These are phyloP conservation scores for Stenoptilia bipunctidactyla DNA, from an alignment of 2,888 invertebrate genomes.

Conservation along the genomic window DNA sequence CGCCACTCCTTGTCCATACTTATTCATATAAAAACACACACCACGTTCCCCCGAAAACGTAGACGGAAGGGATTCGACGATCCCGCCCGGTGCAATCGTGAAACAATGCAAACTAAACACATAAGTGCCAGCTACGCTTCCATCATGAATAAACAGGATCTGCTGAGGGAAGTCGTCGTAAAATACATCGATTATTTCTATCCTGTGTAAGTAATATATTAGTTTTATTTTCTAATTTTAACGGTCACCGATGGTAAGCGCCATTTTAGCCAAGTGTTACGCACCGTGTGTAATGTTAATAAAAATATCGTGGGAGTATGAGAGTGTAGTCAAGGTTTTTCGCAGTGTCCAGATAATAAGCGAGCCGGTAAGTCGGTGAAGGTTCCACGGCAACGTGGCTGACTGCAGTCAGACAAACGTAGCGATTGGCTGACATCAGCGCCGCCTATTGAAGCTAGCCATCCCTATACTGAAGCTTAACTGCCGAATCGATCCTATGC, in stretches of 20 bases:
- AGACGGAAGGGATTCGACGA: slow-evolving; percentile 30
- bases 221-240: no score
- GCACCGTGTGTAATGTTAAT: neutral
- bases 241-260: no score
- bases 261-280: no score
- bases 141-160: slow-evolving; percentile 76
- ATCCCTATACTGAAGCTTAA: slow-evolving; percentile 42
- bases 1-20: neutral
- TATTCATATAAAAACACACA: slow-evolving; percentile 28
- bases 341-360: slow-evolving; percentile 42
- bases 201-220: slow-evolving; percentile 74
- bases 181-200: slow-evolving; percentile 80
- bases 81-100: slow-evolving; percentile 21
- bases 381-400: slow-evolving; percentile 53
- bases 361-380: slow-evolving; percentile 64
- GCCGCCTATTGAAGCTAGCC: slow-evolving; percentile 47
- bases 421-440: slow-evolving; percentile 51
- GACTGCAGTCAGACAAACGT: slow-evolving; percentile 45
- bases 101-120: slow-evolving; percentile 69
- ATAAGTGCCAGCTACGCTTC: slow-evolving; percentile 75
- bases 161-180: slow-evolving; percentile 77
- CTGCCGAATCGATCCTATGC: slow-evolving; percentile 59
- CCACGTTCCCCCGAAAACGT: slow-evolving; percentile 34
- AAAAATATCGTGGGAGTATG: slow-evolving; percentile 1
- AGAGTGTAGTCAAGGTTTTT: slow-evolving; percentile 35